Evolutionary conservation across 2,888 invertebrate species (phyloP).

Genomic region (Catocala fraxini): DNA sequence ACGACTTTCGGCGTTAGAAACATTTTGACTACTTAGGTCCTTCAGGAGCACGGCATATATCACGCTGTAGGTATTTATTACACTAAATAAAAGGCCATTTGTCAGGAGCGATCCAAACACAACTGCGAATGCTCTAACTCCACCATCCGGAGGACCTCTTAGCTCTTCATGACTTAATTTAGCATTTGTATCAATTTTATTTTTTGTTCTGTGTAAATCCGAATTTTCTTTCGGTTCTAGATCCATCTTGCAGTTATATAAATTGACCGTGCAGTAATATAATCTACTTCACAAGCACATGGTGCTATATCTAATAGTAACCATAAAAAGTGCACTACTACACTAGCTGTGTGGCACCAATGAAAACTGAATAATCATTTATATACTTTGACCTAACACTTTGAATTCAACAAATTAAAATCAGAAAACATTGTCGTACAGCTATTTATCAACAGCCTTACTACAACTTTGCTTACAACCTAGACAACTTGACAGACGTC

Average conservation of each 20-base stretch:
- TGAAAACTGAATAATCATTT: neutral
- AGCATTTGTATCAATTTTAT: slow-evolving; percentile 63
- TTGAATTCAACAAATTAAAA: slow-evolving; percentile 1
- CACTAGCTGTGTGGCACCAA: neutral
- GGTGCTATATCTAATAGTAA: slow-evolving; percentile 22
- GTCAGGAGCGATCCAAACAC: slow-evolving; percentile 95
- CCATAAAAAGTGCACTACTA: neutral
- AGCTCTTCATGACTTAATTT: slow-evolving; percentile 47
- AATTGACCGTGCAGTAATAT: slow-evolving; percentile 45
- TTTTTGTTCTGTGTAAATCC: slow-evolving; percentile 65
- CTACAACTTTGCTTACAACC: slow-evolving; percentile 3
- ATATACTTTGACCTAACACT: neutral
- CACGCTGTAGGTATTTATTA: slow-evolving; percentile 96
- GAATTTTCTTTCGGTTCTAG: slow-evolving; percentile 69
- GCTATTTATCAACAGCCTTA: neutral
- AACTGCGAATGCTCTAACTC: slow-evolving; percentile 93
- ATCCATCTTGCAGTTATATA: slow-evolving; percentile 61
- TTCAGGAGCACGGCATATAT: slow-evolving; percentile 91
- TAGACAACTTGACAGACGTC: slow-evolving; percentile 1
- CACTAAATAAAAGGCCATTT: slow-evolving; percentile 96
- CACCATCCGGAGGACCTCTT: slow-evolving; percentile 91
- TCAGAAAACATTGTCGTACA: too few species aligned
- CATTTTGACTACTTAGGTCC: slow-evolving; percentile 89
- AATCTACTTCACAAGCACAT: slow-evolving; percentile 48
- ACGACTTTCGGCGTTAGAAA: slow-evolving; percentile 92